Evolutionary conservation across 2,797 vertebrate species (phyloP), one percentile per base, ranked within the genome.

Genomic region (Florisuga fusca): DNA sequence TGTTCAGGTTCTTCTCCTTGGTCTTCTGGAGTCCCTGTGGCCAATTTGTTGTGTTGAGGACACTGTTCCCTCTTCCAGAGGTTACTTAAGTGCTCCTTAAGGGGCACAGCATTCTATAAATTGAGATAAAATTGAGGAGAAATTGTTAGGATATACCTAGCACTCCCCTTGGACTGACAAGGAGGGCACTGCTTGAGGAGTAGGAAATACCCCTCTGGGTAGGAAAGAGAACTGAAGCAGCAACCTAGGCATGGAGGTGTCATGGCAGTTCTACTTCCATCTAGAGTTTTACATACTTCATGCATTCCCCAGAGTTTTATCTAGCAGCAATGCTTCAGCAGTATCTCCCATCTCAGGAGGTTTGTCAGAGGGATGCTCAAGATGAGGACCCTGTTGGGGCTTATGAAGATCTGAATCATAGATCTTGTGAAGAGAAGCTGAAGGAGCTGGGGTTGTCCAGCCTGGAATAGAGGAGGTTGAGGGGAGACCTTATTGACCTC

Each of bases 301-400:
- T 41, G 14, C 38, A 41, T 14, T 41, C 13, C 38, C 38, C 38
- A 7, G 54, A 78, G 16, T 1, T 64, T 78, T 75, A 48, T 18
- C 50, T 26, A 46, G 8, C 21, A 67, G 34, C 2, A 9, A 19
- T 1, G 1, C 25, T 75, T 57, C 6, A 26, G 26, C 27, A 36
- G 3, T 0, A 2, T 36, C 21, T 46, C 31, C 9, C 36, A 1
- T 0, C 12, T 76, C 9, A 43, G 46, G 22, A 76, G 12, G 21
- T 17, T 12, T 34, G n/a, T 21, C 13, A 71, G 18, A 51, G 4
- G 16, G 26, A 43, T 46, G 19, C 7, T 58, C 29, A 36, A 3
- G 19, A 4, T 7, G n/a, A 68, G 15, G 81, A 18, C 2, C 31
- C 46, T 54, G 10, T 17, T 61, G n/a, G 31, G 36, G 7, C 8